These are phyloP conservation scores for Suricata suricatta DNA, from an alignment of 2,113 vertebrate genomes.

Conservation along the genomic window DNA sequence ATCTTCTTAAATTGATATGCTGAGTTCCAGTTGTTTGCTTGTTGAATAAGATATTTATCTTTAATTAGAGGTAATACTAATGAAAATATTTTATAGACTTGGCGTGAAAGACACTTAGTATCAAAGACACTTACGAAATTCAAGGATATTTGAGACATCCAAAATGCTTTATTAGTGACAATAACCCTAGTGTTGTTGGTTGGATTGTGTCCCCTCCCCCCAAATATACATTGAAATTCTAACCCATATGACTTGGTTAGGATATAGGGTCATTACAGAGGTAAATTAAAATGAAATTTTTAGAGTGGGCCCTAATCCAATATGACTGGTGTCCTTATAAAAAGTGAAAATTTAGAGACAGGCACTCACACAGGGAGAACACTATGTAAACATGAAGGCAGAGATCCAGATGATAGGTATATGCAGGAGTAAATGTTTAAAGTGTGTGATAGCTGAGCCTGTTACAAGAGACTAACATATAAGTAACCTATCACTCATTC, in stretches of 20 bases:
- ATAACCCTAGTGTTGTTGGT: not conserved
- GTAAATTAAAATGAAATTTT: not conserved
- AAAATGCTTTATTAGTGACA: not conserved
- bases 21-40: not conserved
- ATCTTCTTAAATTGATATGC: not conserved
- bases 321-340: not conserved
- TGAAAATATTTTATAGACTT: not conserved
- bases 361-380: not conserved
- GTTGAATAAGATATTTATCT: not conserved
- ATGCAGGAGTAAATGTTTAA: not conserved
- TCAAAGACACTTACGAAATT: not conserved
- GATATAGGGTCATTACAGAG: not conserved
- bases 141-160: not conserved
- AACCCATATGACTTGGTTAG: not conserved
- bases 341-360: not conserved
- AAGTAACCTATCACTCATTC: not conserved
- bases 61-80: conserved; percentile 1
- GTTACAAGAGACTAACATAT: not conserved
- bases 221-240: not conserved
- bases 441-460: not conserved
- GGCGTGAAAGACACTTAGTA: not conserved
- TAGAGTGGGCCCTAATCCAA: not conserved
- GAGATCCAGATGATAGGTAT: not conserved
- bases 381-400: not conserved
- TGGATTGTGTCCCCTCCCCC: not conserved